Evolutionary conservation across 35 echinoderm and acorn worm species (phyloP), one percentile per base, ranked within the genome.

Genomic region (Chiridota heheva): DNA sequence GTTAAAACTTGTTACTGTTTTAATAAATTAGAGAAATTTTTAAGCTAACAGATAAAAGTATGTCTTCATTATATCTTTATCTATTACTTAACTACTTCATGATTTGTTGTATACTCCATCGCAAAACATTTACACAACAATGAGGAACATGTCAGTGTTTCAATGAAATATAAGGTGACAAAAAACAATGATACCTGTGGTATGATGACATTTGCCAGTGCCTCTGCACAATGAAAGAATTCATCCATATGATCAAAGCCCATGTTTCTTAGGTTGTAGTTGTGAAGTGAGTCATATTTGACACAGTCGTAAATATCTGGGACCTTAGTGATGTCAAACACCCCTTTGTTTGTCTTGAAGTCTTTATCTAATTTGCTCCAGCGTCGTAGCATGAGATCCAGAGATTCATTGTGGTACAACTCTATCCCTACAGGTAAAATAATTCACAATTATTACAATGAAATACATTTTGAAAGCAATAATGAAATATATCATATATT

Each of bases 261-360:
- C 0, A 98, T 37, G 16, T 60, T 72, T 32, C 79, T 78, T 1
- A 82, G 61, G 33, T 76, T 67, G 56, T 88, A 83, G 40, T 98
- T 98, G 35, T 98, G 95, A 6, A 88, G 58, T 36, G 85, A 77
- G 58, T 98, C 95, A 28, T 98, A 98, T 69, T 98, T 98, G 56
- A 98, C 83, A 49, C 95, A 98, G 81, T 98, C 95, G 48, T 98
- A 98, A 40, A 98, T 98, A 61, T 98, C 95, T 32, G 95, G 95
- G 35, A 98, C 88, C 81, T 98, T 98, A 36, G 95, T 91, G 80
- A 98, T 98, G 64, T 98, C 95, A 89, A 91, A 98, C 15, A 72
- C 69, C 22, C 95, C 86, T 17, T 65, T 84, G 36, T 90, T 80
- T 5, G 86, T 87, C 85, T 92, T 88, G 75, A 98, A 98, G 28